Conservation (phyloP, 2,113 vertebrate species). For the Orycteropus afer region DNA sequence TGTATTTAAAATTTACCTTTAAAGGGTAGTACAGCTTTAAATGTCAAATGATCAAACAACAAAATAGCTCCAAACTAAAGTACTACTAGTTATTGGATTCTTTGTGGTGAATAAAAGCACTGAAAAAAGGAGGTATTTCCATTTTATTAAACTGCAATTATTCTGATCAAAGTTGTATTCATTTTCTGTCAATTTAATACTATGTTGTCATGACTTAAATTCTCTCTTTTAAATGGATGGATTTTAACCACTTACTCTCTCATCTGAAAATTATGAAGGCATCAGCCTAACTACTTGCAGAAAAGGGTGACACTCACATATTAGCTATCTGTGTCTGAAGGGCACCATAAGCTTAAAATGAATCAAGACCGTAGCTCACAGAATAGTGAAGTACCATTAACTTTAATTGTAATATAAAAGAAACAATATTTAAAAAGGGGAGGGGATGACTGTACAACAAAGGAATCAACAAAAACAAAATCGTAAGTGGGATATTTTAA, state of each 20-base stretch:
- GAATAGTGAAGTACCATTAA: not conserved
- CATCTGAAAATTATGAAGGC: not conserved
- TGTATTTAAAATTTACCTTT: slow-evolving; percentile 29
- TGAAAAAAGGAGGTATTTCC: not conserved
- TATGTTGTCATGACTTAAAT: not conserved
- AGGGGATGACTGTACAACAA: not conserved
- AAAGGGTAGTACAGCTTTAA: slow-evolving; percentile 4
- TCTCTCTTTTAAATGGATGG: not conserved
- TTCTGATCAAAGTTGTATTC: not conserved
- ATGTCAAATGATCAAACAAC: slow-evolving; percentile 29
- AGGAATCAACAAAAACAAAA: slow-evolving; percentile 9
- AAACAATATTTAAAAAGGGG: not conserved
- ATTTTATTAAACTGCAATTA: slow-evolving; percentile 9
- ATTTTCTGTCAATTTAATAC: slow-evolving; percentile 12
- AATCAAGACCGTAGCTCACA: not conserved
- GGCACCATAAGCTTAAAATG: slow-evolving; percentile 9
- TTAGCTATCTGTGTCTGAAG: not conserved
- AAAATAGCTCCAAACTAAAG: slow-evolving; percentile 8
- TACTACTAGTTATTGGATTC: not conserved
- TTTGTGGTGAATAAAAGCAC: slow-evolving; percentile 13
- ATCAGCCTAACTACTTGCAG: slow-evolving; percentile 8
- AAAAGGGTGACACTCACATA: not conserved
- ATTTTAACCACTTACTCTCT: not conserved
- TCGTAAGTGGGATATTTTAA: not conserved
- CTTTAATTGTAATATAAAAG: not conserved